A percentile compares a stretch with the other conserved stretches of the same genome.
Evolutionary conservation across 2,797 vertebrate species (phyloP).

Genomic region (Galaxias olidus): DNA sequence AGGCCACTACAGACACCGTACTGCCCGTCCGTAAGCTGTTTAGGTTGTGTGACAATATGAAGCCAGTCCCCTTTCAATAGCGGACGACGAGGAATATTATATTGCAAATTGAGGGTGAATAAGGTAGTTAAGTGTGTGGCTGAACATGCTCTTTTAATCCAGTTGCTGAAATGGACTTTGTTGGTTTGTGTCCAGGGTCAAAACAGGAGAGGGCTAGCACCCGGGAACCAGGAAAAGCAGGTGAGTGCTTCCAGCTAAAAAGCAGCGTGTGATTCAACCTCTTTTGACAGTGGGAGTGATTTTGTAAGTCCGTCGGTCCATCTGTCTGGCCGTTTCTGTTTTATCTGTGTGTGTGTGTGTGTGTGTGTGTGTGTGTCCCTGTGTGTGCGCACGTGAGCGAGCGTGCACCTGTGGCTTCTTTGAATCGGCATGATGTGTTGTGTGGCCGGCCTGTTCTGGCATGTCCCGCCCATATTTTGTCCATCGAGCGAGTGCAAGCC

Average conservation of each 20-base stretch:
- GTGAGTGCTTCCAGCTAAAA: conserved; percentile 72
- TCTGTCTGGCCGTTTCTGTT: conserved; percentile 19
- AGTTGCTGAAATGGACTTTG: no score
- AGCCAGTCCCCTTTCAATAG: background rate
- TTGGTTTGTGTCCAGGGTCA: conserved; percentile 76
- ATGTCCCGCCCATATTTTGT: conserved; percentile 67
- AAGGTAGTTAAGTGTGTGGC: no score
- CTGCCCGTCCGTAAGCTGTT: conserved; percentile 2
- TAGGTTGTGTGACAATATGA: conserved; percentile 9
- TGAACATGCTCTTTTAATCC: no score
- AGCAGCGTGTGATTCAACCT: no score
- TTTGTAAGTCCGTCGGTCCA: conserved; percentile 26
- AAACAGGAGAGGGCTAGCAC: conserved; percentile 82
- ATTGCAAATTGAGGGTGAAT: no score
- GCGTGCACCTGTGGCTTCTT: conserved; percentile 32
- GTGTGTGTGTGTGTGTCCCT: conserved; percentile 36
- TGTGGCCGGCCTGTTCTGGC: conserved; percentile 54
- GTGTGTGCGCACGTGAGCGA: background rate
- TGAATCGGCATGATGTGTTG: conserved; percentile 17
- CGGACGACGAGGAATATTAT: no score
- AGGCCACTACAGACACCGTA: conserved; percentile 29
- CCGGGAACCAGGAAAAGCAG: conserved; percentile 91
- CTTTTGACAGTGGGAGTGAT: conserved; percentile 20
- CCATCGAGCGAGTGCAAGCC: conserved; percentile 47
- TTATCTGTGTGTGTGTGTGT: conserved; percentile 24